Evolutionary conservation across 2,113 vertebrate species (phyloP).

Genomic region (Sminthopsis crassicaudata): DNA sequence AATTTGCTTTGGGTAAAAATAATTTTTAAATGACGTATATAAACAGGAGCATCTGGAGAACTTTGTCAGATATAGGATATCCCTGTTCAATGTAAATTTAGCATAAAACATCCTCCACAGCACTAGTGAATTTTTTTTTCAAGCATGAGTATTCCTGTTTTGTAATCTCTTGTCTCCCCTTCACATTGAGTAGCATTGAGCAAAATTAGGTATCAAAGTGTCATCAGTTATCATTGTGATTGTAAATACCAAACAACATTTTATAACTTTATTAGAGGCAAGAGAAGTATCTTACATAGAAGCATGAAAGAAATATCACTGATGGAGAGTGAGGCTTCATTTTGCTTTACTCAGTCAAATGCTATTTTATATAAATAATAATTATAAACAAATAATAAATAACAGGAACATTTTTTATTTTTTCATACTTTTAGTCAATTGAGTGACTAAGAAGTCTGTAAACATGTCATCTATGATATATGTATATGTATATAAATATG

Average conservation of each 20-base stretch:
- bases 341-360: neutral
- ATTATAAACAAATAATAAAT: neutral
- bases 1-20: neutral
- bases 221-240: neutral
- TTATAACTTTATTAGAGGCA: neutral
- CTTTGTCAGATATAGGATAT: neutral
- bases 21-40: neutral
- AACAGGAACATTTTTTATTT: neutral
- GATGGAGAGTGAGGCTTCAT: neutral
- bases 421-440: neutral
- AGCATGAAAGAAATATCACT: neutral
- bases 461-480: neutral
- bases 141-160: neutral
- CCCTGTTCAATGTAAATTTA: neutral
- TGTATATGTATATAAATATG: too few relatives aligned
- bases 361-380: neutral
- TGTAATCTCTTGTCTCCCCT: neutral
- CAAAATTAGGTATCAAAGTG: neutral
- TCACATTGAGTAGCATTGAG: neutral
- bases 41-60: neutral
- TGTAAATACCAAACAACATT: neutral
- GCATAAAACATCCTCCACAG: neutral
- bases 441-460: neutral
- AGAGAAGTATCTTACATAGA: neutral
- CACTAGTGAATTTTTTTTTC: neutral